phyloP scores from a whole-genome alignment of 2,113 vertebrate genomes.

The Gyps fulvus region DNA sequence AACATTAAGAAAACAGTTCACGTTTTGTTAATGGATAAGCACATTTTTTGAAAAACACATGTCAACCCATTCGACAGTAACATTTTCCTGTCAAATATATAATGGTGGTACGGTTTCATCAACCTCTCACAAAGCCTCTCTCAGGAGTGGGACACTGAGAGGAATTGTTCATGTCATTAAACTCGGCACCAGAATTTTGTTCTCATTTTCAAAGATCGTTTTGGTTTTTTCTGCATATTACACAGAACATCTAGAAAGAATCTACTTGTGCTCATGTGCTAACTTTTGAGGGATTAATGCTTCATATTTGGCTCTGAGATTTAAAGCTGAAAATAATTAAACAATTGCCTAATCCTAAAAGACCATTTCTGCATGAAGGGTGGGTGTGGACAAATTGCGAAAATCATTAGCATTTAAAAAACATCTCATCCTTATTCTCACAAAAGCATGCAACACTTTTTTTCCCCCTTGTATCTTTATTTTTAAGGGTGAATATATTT shows the following conservation, averaged over 20 bases:
- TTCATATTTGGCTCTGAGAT: neutral
- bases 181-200: neutral
- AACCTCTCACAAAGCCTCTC: neutral
- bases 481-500: neutral
- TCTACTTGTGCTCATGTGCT: neutral
- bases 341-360: neutral
- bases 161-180: neutral
- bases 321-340: neutral
- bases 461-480: accelerated
- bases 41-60: neutral
- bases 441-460: accelerated
- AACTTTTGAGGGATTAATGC: neutral
- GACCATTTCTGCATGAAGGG: neutral
- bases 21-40: neutral
- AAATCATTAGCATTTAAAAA: neutral
- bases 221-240: neutral
- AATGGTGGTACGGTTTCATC: neutral
- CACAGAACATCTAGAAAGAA: neutral
- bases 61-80: neutral
- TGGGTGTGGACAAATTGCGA: neutral
- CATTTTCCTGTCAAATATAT: neutral
- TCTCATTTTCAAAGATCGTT: neutral
- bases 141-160: neutral
- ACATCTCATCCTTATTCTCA: neutral
- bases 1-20: neutral